These are phyloP conservation scores for Eospalax fontanierii DNA, from an alignment of 2,797 vertebrate species.

Conservation along the genomic window DNA sequence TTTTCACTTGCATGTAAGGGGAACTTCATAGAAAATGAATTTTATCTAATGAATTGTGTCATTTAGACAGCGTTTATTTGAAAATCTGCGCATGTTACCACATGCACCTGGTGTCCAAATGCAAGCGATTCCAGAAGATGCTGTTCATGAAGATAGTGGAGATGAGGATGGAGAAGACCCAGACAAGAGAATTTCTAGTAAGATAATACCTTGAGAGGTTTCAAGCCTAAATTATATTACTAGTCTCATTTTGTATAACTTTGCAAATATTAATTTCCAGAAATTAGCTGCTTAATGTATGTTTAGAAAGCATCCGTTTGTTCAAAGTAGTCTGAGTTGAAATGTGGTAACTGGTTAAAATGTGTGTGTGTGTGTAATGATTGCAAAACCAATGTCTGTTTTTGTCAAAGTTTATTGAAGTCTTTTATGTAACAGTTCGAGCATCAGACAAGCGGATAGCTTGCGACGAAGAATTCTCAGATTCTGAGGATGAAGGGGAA, in stretches of 20 bases:
- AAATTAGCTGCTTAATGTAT: neutral
- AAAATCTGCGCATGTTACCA: slow-evolving; percentile 97
- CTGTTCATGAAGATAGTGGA: slow-evolving; percentile 93
- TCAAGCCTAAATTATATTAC: slow-evolving; percentile 43
- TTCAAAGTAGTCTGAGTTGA: neutral
- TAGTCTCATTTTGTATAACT: slow-evolving; percentile 15
- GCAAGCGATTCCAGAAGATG: slow-evolving; percentile 96
- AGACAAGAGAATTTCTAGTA: slow-evolving; percentile 96
- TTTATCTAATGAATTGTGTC: slow-evolving; percentile 68
- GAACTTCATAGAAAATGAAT: slow-evolving; percentile 32
- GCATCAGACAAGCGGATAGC: slow-evolving; percentile 96
- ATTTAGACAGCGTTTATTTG: slow-evolving; percentile 95
- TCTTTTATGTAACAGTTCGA: slow-evolving; percentile 90
- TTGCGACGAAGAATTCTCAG: slow-evolving; percentile 96
- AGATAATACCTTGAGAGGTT: slow-evolving; percentile 69
- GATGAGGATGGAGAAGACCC: slow-evolving; percentile 96
- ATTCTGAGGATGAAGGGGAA: slow-evolving; percentile 97
- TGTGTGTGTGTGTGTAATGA: neutral
- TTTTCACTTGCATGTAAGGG: slow-evolving; percentile 39
- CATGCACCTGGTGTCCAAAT: slow-evolving; percentile 97
- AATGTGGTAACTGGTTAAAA: neutral
- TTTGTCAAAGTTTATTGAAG: slow-evolving; percentile 20
- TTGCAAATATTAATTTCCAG: neutral
- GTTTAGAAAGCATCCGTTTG: neutral
- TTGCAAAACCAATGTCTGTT: neutral